Conservation (phyloP, 1,140 invertebrate species). For the Ladona fulva region DNA sequence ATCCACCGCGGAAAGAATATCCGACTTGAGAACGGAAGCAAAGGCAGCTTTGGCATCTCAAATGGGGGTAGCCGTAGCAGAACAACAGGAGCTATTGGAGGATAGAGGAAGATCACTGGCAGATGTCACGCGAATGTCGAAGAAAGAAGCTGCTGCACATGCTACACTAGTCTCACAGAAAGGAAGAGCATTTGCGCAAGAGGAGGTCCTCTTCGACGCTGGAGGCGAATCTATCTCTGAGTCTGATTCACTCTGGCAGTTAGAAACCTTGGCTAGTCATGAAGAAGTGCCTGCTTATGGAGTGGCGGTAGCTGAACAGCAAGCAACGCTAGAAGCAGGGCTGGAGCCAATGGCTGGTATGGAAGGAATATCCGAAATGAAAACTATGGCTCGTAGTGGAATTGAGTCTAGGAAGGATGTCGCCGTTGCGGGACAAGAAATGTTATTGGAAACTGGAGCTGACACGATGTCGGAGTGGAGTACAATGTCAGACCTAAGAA, state of each 20-base stretch:
- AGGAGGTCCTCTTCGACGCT: neutral
- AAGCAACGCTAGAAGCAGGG: constrained; percentile 13
- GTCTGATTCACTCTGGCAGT: too few species aligned
- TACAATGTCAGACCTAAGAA: neutral
- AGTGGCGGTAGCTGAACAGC: constrained; percentile 9
- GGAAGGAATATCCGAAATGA: constrained; percentile 25
- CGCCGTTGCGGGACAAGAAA: constrained; percentile 14
- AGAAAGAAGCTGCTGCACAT: constrained; percentile 9
- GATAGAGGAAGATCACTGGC: neutral
- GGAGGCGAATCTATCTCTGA: neutral
- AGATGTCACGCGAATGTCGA: neutral
- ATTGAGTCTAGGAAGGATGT: constrained; percentile 3
- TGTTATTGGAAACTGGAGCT: neutral
- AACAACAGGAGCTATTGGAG: constrained; percentile 20
- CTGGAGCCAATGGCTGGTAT: constrained; percentile 17
- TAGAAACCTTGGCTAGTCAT: neutral
- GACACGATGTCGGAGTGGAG: neutral
- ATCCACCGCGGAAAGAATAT: neutral
- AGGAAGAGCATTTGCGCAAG: neutral
- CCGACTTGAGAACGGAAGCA: neutral
- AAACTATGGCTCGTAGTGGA: constrained; percentile 32
- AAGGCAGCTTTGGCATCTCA: constrained; percentile 34
- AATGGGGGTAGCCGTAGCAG: constrained; percentile 25
- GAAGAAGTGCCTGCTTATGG: neutral
- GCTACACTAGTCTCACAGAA: constrained; percentile 4